These are phyloP conservation scores for Nebria salina DNA, from an alignment of 2,888 invertebrate genomes.

Conservation along the genomic window DNA sequence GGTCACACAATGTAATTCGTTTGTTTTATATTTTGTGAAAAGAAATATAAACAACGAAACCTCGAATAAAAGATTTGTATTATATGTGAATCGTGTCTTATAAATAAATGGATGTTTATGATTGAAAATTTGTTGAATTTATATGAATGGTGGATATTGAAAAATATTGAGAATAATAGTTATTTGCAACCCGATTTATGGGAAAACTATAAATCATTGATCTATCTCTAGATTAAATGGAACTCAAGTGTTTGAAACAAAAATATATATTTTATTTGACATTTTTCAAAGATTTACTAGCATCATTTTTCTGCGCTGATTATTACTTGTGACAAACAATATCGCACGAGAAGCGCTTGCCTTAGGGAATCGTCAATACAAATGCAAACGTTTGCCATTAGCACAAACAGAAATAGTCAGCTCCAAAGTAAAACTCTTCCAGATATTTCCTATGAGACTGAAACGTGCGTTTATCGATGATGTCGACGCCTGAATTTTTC, in stretches of 20 bases:
- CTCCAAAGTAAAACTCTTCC: conserved; percentile 15
- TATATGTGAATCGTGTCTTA: too few relatives aligned
- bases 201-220: too few relatives aligned
- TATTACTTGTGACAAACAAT: neutral
- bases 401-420: neutral
- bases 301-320: neutral
- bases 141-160: too few relatives aligned
- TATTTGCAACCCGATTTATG: too few relatives aligned
- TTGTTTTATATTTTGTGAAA: neutral
- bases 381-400: neutral
- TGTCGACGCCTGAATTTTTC: neutral
- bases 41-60: too few relatives aligned
- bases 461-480: neutral
- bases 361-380: neutral
- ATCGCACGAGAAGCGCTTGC: neutral
- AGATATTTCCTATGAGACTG: conserved; percentile 13
- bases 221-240: too few relatives aligned
- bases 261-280: neutral
- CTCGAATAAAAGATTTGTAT: too few relatives aligned
- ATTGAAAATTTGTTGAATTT: too few relatives aligned
- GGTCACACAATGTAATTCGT: neutral
- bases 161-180: too few relatives aligned
- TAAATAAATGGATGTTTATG: too few relatives aligned
- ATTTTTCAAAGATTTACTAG: neutral
- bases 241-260: neutral